These are phyloP conservation scores for Anabas testudineus DNA, from an alignment of 2,797 vertebrate genomes.

Conservation along the genomic window DNA sequence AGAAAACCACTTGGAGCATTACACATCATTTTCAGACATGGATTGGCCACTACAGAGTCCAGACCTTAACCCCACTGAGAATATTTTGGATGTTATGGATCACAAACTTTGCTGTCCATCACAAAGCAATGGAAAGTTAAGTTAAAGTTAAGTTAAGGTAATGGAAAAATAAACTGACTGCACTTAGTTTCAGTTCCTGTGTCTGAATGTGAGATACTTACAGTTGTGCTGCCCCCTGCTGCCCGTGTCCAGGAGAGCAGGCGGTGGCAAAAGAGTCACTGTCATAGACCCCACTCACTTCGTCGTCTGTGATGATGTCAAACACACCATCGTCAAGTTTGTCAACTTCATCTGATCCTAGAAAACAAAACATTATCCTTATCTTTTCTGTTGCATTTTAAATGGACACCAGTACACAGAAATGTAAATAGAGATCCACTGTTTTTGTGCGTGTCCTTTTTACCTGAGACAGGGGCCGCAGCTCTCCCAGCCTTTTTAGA, in stretches of 20 bases:
- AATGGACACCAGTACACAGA: too few species aligned
- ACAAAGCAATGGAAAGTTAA: too few species aligned
- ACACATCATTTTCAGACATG: too few species aligned
- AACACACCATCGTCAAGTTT: conserved; percentile 88
- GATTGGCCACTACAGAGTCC: too few species aligned
- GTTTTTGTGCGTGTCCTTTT: conserved; percentile 4
- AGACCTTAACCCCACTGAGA: too few species aligned
- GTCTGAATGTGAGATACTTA: conserved; percentile 79
- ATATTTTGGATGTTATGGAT: too few species aligned
- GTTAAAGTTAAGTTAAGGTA: too few species aligned
- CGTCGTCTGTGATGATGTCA: conserved; percentile 97
- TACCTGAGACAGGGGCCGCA: conserved; percentile 81
- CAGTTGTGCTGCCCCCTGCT: conserved; percentile 86
- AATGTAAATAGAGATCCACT: too few species aligned
- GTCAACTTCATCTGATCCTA: conserved; percentile 75
- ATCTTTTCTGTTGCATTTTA: not conserved
- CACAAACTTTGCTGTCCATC: too few species aligned
- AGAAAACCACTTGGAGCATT: too few species aligned
- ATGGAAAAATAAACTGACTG: not conserved
- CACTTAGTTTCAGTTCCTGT: too few species aligned
- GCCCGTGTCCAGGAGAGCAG: conserved; percentile 78
- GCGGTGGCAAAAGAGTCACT: conserved; percentile 77
- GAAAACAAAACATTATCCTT: conserved; percentile 16
- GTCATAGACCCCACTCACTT: conserved; percentile 89
- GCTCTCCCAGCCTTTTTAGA: conserved; percentile 80